These are phyloP conservation scores for Osmoderma eremita DNA, from an alignment of 2,888 invertebrate species.

Conservation along the genomic window DNA sequence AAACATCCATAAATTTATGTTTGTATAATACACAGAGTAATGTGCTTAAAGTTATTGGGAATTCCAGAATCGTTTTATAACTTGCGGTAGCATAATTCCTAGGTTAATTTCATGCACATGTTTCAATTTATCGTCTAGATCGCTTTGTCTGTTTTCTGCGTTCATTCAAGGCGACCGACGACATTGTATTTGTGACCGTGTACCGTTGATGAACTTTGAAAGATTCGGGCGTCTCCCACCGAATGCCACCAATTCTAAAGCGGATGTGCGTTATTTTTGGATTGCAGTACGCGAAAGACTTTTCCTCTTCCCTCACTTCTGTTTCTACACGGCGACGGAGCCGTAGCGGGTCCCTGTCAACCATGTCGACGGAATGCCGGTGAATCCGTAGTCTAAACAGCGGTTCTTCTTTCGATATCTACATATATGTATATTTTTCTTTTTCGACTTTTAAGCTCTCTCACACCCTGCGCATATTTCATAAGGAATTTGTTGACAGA, in stretches of 20 bases:
- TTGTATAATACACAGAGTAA: too few species aligned
- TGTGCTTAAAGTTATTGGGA: background rate
- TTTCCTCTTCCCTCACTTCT: conserved; percentile 29
- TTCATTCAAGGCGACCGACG: conserved; percentile 15
- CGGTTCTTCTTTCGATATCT: conserved; percentile 5
- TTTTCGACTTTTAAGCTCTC: background rate
- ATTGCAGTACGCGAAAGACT: conserved; percentile 32
- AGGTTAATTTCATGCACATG: background rate
- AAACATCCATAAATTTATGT: too few species aligned
- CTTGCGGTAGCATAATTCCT: background rate
- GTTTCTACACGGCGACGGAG: conserved; percentile 23
- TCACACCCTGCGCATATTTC: too few species aligned
- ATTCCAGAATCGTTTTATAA: background rate
- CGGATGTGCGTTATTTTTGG: conserved; percentile 37
- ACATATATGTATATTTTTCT: too few species aligned
- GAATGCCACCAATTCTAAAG: conserved; percentile 31
- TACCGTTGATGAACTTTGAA: conserved; percentile 11
- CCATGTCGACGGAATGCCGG: conserved; percentile 11
- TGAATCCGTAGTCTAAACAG: conserved; percentile 33
- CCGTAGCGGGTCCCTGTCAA: conserved; percentile 14
- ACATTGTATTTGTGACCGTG: conserved; percentile 7
- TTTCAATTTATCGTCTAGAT: background rate
- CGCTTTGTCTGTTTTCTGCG: conserved; percentile 2
- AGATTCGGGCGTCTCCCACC: conserved; percentile 25
- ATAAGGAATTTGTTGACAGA: too few species aligned